phyloP scores from a whole-genome alignment of 2,888 invertebrate genomes.

The Empis stercorea region DNA sequence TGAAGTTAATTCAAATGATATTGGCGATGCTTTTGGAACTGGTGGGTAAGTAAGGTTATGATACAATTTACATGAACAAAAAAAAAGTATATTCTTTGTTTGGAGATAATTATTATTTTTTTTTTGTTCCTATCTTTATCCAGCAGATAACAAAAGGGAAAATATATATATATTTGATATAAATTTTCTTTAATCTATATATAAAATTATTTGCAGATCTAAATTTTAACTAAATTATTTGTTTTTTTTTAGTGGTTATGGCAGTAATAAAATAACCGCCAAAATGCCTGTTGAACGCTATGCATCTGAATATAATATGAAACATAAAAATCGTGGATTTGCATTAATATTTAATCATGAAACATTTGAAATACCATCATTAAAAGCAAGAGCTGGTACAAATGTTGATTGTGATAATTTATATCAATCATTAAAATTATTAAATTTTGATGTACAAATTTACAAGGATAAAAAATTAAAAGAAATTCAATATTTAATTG shows the following conservation, averaged over 20 bases:
- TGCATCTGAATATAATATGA: slow-evolving; percentile 75
- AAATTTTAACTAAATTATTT: not conserved
- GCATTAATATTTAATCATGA: slow-evolving; percentile 89
- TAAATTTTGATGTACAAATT: slow-evolving; percentile 61
- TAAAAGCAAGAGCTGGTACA: slow-evolving; percentile 68
- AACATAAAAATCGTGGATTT: slow-evolving; percentile 63
- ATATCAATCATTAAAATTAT: slow-evolving; percentile 44
- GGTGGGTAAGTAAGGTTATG: slow-evolving; percentile 9
- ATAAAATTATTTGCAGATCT: too few species aligned
- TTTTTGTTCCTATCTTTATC: too few species aligned
- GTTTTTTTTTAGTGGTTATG: not conserved
- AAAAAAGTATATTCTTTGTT: not conserved
- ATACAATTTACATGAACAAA: not conserved
- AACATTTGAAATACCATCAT: slow-evolving; percentile 56
- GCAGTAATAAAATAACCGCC: slow-evolving; percentile 31
- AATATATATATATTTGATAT: too few species aligned
- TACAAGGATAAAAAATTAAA: slow-evolving; percentile 55
- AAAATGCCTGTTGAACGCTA: slow-evolving; percentile 54
- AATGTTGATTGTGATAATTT: slow-evolving; percentile 73
- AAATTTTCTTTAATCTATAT: too few species aligned
- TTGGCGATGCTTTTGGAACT: slow-evolving; percentile 12
- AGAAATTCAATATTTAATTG: slow-evolving; percentile 53
- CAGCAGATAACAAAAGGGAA: too few species aligned
- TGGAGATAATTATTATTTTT: too few species aligned
- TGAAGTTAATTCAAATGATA: slow-evolving; percentile 13